A percentile compares a stretch with the other conserved stretches of the same genome.
Evolutionary conservation across 1,140 invertebrate genomes (phyloP).

Genomic region (Prorops nasuta): DNA sequence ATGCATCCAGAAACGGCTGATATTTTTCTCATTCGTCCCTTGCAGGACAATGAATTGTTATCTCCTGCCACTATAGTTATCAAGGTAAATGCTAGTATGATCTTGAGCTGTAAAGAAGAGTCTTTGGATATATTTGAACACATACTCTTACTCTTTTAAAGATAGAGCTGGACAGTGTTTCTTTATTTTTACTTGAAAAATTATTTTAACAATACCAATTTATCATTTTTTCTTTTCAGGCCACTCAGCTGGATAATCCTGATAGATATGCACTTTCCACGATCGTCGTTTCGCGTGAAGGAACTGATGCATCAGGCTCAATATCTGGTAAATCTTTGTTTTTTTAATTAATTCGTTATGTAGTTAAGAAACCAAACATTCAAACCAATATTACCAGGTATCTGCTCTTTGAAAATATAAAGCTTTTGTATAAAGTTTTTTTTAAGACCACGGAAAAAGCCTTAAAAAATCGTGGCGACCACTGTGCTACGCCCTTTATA

Average conservation of each 20-base stretch:
- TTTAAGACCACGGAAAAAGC: too few relatives aligned
- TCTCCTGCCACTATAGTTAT: slow-evolving; percentile 76
- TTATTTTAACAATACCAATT: slow-evolving; percentile 1
- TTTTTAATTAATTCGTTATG: too few relatives aligned
- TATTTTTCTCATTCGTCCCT: slow-evolving; percentile 61
- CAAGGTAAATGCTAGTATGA: slow-evolving; percentile 50
- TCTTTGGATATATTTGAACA: too few relatives aligned
- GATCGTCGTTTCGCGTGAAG: slow-evolving; percentile 65
- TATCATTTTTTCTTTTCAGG: slow-evolving; percentile 53
- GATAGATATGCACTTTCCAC: slow-evolving; percentile 85
- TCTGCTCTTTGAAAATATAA: too few relatives aligned
- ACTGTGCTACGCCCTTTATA: too few relatives aligned
- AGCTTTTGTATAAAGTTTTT: too few relatives aligned
- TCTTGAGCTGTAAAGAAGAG: too few relatives aligned
- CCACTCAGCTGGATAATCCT: slow-evolving; percentile 82
- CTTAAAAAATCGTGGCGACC: too few relatives aligned
- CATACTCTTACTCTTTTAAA: too few relatives aligned
- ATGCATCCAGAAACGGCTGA: slow-evolving; percentile 64
- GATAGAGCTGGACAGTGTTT: too few relatives aligned
- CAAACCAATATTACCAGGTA: too few relatives aligned
- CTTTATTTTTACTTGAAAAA: background rate
- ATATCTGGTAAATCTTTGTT: slow-evolving; percentile 45
- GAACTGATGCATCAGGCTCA: slow-evolving; percentile 39
- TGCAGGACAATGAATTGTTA: slow-evolving; percentile 63
- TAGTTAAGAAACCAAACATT: too few relatives aligned